Evolutionary conservation across 2,797 vertebrate species (phyloP), one percentile per base, ranked within the genome.

Genomic region (Benthosema pterotum): DNA sequence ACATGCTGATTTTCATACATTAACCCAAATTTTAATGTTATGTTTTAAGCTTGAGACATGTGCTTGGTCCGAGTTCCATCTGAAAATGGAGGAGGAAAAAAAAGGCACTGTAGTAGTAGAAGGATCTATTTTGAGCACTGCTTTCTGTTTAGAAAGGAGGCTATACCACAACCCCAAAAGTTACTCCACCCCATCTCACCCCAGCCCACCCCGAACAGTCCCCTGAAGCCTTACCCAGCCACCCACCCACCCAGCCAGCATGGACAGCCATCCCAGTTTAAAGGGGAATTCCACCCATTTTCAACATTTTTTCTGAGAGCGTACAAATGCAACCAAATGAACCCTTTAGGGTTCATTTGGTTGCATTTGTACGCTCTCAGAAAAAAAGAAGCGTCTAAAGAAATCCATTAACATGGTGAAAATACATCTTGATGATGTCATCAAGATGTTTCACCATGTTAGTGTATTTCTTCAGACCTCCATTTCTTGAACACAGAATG

Each of bases 81-180:
- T 70, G 67, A 73, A 17, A 46, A 54, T 17, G 42, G 57, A 70
- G 69, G 61, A 50, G 72, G 25, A 13, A 8, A 11, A 42, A 17
- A 18, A 32, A 45, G 72, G 60, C 9, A 55, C 57, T 63, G 48
- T 71, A 78, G 82, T 65, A 56, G 52, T 58, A 66, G 59, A 65
- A 14, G 54, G 54, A 57, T 62, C 69, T 84, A 86, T 87, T 87
- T 89, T 83, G 69, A 75, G 79, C 65, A 60, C 61, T 2, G 16
- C 67, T n/a, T n/a, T n/a, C n/a, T 80, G 81, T 86, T 89, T 83
- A 81, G 69, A 79, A 79, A 79, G 63, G 67, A 72, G 64, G 64
- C 63, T 25, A 32, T 32, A 52, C 82, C 79, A 72, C 73, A 83
- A 78, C 82, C 78, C 74, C 52, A 38, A 57, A 71, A 71, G 67